These are phyloP conservation scores for Caenorhabditis sp. DNA, from an alignment of 2,888 invertebrate species.

Conservation along the genomic window DNA sequence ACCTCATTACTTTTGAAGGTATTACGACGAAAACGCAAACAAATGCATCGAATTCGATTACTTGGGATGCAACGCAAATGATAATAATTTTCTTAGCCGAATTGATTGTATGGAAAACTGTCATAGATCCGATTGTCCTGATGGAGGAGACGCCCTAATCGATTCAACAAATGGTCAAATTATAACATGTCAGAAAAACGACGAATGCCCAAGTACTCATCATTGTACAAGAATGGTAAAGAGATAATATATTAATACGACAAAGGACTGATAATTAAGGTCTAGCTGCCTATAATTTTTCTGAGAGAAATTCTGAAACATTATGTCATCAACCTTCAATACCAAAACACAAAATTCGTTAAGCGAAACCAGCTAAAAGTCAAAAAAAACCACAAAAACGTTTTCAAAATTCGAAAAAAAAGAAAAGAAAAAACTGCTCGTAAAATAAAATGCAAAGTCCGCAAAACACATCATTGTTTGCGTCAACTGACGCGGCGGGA, in stretches of 20 bases:
- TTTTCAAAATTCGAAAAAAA: background rate
- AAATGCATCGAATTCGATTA: conserved; percentile 57
- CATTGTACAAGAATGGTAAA: conserved; percentile 40
- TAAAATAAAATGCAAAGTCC: background rate
- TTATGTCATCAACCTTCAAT: too few relatives aligned
- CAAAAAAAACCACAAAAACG: background rate
- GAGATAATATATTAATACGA: background rate
- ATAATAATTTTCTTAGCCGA: conserved; percentile 59
- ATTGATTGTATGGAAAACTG: conserved; percentile 57
- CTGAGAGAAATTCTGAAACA: too few relatives aligned
- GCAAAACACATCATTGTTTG: background rate
- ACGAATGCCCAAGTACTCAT: conserved; percentile 49
- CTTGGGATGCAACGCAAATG: conserved; percentile 62
- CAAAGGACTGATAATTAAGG: background rate
- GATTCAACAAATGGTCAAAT: conserved; percentile 38
- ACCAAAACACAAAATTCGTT: too few relatives aligned
- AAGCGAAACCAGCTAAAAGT: background rate
- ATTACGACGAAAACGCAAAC: conserved; percentile 45
- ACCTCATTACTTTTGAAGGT: conserved; percentile 14
- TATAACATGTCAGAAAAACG: conserved; percentile 36
- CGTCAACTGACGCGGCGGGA: background rate
- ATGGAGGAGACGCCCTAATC: conserved; percentile 51
- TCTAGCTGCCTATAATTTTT: background rate
- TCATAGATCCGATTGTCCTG: conserved; percentile 46
- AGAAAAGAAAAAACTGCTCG: background rate